A percentile compares a stretch with the other conserved stretches of the same genome.
Conservation (phyloP, 2,113 vertebrate genomes). For the Pavo muticus region DNA sequence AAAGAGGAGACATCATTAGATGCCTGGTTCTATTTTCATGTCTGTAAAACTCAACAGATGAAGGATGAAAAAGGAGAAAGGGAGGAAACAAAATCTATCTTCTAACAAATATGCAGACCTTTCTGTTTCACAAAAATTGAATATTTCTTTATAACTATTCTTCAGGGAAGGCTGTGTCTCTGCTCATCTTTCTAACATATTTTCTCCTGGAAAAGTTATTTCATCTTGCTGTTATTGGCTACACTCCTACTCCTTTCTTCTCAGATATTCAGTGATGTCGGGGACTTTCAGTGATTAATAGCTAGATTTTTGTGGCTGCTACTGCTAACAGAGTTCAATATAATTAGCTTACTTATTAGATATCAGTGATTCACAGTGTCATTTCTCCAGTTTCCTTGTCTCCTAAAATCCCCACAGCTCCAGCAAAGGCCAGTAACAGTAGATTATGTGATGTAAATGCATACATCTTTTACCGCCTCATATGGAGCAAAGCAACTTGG, state of each 20-base stretch:
- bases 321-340: not conserved
- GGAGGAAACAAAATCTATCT: not conserved
- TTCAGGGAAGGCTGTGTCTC: not conserved
- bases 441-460: not conserved
- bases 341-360: not conserved
- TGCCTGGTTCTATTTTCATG: not conserved
- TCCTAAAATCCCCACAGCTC: not conserved
- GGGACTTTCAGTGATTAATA: not conserved
- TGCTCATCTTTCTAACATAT: not conserved
- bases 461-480: not conserved
- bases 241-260: not conserved
- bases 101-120: not conserved
- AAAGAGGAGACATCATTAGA: not conserved
- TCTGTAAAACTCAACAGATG: not conserved
- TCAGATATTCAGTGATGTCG: not conserved
- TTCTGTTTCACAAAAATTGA: not conserved
- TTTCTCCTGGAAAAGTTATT: constrained; percentile 29
- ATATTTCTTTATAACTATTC: not conserved
- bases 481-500: not conserved
- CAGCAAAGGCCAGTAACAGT: not conserved
- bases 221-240: not conserved
- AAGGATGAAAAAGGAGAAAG: not conserved
- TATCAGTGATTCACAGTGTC: not conserved
- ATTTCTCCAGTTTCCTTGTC: not conserved
- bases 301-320: not conserved